phyloP scores from a whole-genome alignment of 2,113 vertebrate species.

The Arenaria interpres region DNA sequence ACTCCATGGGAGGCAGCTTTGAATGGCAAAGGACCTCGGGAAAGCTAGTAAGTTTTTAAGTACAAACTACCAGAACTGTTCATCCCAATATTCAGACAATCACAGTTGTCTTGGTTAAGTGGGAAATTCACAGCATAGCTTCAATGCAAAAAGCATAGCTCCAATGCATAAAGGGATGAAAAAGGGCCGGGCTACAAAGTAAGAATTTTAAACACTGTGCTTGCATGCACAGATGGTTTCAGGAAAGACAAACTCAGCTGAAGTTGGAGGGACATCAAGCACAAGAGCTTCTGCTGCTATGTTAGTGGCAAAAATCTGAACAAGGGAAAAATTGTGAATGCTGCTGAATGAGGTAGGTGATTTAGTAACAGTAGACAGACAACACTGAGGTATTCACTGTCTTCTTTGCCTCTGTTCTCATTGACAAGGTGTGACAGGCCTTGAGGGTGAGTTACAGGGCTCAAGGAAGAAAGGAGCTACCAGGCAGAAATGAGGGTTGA shows the following conservation, averaged over 20 bases:
- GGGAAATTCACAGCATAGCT: background rate
- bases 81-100: background rate
- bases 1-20: background rate
- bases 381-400: background rate
- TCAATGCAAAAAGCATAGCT: background rate
- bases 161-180: background rate
- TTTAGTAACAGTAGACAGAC: background rate
- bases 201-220: background rate
- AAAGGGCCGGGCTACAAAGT: background rate
- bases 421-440: background rate
- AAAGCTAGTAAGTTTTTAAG: background rate
- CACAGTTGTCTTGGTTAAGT: background rate
- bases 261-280: background rate
- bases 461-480: background rate
- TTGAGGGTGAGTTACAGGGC: background rate
- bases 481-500: background rate
- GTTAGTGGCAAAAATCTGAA: background rate
- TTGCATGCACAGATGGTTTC: background rate
- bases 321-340: background rate
- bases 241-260: background rate
- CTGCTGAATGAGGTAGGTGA: background rate
- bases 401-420: background rate
- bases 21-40: background rate
- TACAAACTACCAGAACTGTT: background rate
- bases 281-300: background rate